A percentile compares a stretch with the other conserved stretches of the same genome.
Evolutionary conservation across 92 coral and sea anemone species (phyloP).

Genomic region (Pocillopora meandrina): DNA sequence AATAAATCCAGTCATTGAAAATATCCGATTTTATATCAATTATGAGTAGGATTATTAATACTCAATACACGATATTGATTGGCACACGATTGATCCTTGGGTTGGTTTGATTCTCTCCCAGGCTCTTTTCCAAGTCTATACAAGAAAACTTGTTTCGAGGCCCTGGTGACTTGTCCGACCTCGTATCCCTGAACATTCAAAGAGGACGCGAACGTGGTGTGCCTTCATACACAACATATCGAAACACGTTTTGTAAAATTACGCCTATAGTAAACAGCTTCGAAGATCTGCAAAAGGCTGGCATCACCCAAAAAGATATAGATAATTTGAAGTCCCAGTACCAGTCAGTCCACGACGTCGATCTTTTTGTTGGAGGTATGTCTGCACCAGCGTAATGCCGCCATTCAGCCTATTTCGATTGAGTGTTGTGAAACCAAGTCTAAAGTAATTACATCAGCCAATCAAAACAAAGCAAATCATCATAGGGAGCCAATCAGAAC

Average conservation of each 20-base stretch:
- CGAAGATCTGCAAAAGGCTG: neutral
- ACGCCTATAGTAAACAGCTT: neutral
- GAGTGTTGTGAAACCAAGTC: too few relatives aligned
- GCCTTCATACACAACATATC: slow-evolving; percentile 41
- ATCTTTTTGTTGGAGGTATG: slow-evolving; percentile 78
- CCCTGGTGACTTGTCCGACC: slow-evolving; percentile 43
- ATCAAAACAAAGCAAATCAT: too few relatives aligned
- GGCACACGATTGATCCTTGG: neutral
- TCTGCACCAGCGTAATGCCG: neutral
- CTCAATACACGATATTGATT: too few relatives aligned
- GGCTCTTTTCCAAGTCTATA: slow-evolving; percentile 19
- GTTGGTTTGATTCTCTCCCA: neutral
- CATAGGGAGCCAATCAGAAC: too few relatives aligned
- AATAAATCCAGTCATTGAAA: too few relatives aligned
- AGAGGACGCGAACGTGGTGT: slow-evolving; percentile 61
- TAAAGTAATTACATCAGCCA: too few relatives aligned
- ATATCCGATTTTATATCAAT: too few relatives aligned
- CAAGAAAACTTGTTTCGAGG: slow-evolving; percentile 33
- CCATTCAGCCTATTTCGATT: too few relatives aligned
- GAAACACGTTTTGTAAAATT: slow-evolving; percentile 23
- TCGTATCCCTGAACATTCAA: slow-evolving; percentile 47
- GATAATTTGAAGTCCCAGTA: neutral
- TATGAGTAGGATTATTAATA: too few relatives aligned
- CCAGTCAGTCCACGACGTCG: slow-evolving; percentile 44
- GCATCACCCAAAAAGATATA: neutral